These are phyloP conservation scores for Bombyx huttoni DNA, from an alignment of 2,888 invertebrate genomes.

Conservation along the genomic window DNA sequence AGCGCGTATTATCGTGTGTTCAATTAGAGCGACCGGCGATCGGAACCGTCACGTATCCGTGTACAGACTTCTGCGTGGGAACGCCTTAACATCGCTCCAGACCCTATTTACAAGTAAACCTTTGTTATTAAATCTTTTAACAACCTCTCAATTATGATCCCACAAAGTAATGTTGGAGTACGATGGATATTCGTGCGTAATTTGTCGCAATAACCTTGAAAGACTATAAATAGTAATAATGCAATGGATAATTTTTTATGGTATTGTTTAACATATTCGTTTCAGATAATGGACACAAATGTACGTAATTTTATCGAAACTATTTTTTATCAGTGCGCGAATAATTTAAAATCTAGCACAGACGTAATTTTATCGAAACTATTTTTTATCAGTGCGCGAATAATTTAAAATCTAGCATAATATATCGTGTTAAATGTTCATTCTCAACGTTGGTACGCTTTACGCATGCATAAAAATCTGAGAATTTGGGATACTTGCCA, in stretches of 20 bases:
- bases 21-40: slow-evolving; percentile 63
- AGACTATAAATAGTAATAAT: too few relatives aligned
- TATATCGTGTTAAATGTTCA: background rate
- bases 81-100: slow-evolving; percentile 32
- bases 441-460: background rate
- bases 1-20: slow-evolving; percentile 7
- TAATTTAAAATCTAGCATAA: background rate
- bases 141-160: background rate
- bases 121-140: background rate
- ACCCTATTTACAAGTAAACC: slow-evolving; percentile 23
- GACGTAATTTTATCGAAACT: background rate
- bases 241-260: too few relatives aligned
- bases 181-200: background rate
- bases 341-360: too few relatives aligned
- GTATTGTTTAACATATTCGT: too few relatives aligned
- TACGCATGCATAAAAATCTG: slow-evolving; percentile 10
- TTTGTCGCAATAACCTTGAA: too few relatives aligned
- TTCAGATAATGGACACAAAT: too few relatives aligned
- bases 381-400: background rate
- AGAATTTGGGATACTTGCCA: slow-evolving; percentile 31
- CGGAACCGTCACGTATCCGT: slow-evolving; percentile 56
- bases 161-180: background rate
- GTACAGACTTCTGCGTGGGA: slow-evolving; percentile 48
- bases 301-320: background rate
- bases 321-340: background rate